Conservation (phyloP, 2,113 vertebrate genomes). For the Nicator chloris region DNA sequence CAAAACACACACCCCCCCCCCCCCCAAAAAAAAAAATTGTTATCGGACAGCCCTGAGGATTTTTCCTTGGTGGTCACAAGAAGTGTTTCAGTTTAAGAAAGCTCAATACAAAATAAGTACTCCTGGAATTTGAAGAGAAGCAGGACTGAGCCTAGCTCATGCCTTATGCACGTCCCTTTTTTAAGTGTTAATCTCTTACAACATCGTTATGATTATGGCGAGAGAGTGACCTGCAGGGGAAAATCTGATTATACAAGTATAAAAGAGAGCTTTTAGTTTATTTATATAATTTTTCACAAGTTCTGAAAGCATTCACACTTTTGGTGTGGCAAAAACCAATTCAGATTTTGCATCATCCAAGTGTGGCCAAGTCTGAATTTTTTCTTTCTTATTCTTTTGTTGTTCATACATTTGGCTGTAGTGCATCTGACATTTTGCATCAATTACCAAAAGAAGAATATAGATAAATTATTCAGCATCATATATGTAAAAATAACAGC, state of each 20-base stretch:
- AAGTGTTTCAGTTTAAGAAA: not conserved
- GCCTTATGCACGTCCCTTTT: not conserved
- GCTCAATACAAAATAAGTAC: not conserved
- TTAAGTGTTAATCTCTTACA: not conserved
- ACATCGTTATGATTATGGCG: accelerated
- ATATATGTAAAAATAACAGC: not conserved
- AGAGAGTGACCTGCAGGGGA: not conserved
- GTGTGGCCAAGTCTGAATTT: not conserved
- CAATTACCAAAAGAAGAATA: not conserved
- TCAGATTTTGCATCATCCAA: not conserved
- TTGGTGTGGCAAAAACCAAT: not conserved
- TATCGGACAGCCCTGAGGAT: not conserved
- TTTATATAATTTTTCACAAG: not conserved
- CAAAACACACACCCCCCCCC: no score
- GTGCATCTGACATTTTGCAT: not conserved
- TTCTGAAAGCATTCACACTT: not conserved
- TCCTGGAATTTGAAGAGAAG: not conserved
- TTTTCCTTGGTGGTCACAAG: not conserved
- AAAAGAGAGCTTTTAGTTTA: not conserved
- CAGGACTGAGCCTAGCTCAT: not conserved
- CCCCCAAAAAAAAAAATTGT: not conserved
- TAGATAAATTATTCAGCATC: not conserved
- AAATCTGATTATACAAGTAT: not conserved
- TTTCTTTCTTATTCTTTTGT: not conserved
- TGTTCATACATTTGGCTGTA: not conserved